A percentile compares a stretch with the other conserved stretches of the same genome.
Conservation (phyloP, 2,888 invertebrate genomes). For the Boloria selene region DNA sequence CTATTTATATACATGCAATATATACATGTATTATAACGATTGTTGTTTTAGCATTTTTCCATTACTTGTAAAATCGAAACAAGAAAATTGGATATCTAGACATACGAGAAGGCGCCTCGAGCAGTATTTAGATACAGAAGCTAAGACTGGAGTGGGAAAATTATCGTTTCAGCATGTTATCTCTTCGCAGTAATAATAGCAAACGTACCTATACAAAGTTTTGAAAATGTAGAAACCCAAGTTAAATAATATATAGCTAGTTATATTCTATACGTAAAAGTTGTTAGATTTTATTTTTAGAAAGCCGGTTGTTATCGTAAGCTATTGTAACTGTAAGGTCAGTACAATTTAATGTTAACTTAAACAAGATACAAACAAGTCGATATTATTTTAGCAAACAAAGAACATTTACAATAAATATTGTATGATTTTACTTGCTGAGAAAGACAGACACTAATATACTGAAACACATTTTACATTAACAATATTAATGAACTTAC, state of each 20-base stretch:
- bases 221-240: conserved; percentile 17
- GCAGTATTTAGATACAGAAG: conserved; percentile 27
- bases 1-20: too few relatives aligned
- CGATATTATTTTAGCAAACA: too few relatives aligned
- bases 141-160: conserved; percentile 28
- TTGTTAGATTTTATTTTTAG: conserved; percentile 1
- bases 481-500: too few relatives aligned
- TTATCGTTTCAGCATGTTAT: conserved; percentile 28
- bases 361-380: too few relatives aligned
- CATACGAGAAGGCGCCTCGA: conserved; percentile 16
- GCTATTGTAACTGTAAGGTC: background rate
- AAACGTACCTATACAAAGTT: conserved; percentile 26
- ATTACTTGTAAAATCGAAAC: conserved; percentile 24
- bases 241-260: conserved; percentile 22
- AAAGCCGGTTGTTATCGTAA: conserved; percentile 3
- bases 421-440: too few relatives aligned
- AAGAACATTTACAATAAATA: too few relatives aligned
- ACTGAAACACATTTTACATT: too few relatives aligned
- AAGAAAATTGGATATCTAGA: conserved; percentile 27
- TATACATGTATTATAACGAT: background rate
- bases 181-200: conserved; percentile 19
- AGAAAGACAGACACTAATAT: too few relatives aligned
- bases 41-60: conserved; percentile 9
- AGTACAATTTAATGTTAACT: too few relatives aligned
- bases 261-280: conserved; percentile 2